Conservation (phyloP, 2,888 invertebrate genomes). For the Amphimallon solstitiale region DNA sequence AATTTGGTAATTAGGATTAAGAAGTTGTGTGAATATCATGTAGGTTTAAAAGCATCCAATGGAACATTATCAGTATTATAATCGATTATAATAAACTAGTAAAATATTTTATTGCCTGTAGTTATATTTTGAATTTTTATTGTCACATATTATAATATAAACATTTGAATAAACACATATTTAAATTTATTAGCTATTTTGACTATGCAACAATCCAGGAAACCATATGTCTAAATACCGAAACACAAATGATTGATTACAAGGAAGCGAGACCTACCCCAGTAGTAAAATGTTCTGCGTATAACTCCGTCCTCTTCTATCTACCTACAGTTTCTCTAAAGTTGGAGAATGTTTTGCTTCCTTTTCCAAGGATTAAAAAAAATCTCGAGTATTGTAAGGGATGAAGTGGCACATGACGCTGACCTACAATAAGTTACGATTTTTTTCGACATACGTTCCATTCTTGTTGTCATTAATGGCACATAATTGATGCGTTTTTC, state of each 20-base stretch:
- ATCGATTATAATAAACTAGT: no score
- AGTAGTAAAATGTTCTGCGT: background rate
- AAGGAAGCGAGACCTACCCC: constrained; percentile 49
- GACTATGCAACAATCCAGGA: constrained; percentile 48
- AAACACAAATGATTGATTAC: constrained; percentile 53
- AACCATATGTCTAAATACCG: constrained; percentile 55
- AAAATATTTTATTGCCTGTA: no score
- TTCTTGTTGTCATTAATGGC: constrained; percentile 37
- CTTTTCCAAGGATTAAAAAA: background rate
- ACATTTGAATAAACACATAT: background rate
- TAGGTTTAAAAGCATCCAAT: no score
- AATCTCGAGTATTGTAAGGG: background rate
- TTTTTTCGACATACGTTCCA: constrained; percentile 17
- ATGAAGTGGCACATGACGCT: constrained; percentile 7
- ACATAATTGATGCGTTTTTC: constrained; percentile 37
- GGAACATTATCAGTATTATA: no score
- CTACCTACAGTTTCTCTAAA: background rate
- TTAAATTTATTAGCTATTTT: constrained; percentile 35
- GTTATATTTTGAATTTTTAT: no score
- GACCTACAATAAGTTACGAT: constrained; percentile 30
- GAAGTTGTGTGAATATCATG: no score
- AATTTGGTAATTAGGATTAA: no score
- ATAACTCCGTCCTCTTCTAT: background rate
- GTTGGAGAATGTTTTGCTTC: background rate
- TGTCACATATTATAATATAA: background rate